phyloP scores from a whole-genome alignment of 2,113 vertebrate species.

The Sapajus apella region DNA sequence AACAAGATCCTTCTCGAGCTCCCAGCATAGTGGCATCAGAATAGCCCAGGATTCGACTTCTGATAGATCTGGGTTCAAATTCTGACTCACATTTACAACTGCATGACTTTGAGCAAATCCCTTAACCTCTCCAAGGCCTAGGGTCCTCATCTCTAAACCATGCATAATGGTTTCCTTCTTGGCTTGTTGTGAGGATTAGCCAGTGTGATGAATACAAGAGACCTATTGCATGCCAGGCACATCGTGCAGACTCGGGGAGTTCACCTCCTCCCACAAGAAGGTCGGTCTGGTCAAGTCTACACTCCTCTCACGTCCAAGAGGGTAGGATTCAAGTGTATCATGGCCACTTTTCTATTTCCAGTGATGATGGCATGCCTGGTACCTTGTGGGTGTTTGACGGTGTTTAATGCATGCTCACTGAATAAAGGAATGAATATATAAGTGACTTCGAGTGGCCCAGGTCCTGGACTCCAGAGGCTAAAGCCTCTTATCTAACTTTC shows the following conservation, averaged over 20 bases:
- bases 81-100: neutral
- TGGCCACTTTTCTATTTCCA: neutral
- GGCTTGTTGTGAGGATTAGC: neutral
- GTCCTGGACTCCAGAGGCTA: neutral
- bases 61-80: neutral
- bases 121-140: neutral
- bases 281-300: neutral
- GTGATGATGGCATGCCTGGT: neutral
- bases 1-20: neutral
- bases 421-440: neutral
- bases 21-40: neutral
- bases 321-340: neutral
- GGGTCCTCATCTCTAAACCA: neutral
- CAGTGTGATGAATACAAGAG: neutral
- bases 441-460: neutral
- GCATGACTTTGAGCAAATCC: neutral
- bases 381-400: neutral
- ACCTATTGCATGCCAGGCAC: neutral
- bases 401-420: neutral
- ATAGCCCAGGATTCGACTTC: neutral
- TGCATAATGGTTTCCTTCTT: fast-evolving
- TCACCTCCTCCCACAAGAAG: fast-evolving
- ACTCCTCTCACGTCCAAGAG: neutral
- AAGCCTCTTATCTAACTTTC: neutral
- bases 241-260: too few relatives aligned